Evolutionary conservation across 2,888 invertebrate species (phyloP).

Genomic region (Melikaiella ostensackeni): DNA sequence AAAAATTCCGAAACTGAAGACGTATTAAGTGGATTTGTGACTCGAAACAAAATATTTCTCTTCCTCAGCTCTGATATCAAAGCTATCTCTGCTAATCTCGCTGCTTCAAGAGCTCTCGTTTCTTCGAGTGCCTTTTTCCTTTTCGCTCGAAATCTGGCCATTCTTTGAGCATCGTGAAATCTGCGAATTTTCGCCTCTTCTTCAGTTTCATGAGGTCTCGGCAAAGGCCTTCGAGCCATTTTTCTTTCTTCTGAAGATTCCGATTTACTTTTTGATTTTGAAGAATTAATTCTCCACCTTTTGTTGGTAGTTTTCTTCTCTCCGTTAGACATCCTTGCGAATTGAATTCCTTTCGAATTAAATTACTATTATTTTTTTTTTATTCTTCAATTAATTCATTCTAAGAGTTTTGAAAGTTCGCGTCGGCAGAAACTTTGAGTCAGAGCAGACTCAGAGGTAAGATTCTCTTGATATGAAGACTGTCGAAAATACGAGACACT

Average conservation of each 20-base stretch:
- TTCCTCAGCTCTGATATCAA: constrained; percentile 55
- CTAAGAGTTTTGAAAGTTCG: not conserved
- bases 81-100: constrained; percentile 55
- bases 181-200: constrained; percentile 64
- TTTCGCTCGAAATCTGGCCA: constrained; percentile 66
- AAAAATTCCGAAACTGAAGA: not conserved
- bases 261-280: not conserved
- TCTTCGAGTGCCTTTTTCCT: constrained; percentile 65
- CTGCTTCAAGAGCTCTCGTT: constrained; percentile 53
- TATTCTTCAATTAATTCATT: not conserved
- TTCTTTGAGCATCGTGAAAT: constrained; percentile 67
- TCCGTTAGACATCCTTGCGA: not conserved
- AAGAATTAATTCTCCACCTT: not conserved
- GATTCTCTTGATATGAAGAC: not conserved
- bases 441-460: not conserved
- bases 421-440: constrained; percentile 6
- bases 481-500: not conserved
- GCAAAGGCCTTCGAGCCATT: constrained; percentile 47
- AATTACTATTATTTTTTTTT: not conserved
- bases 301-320: not conserved
- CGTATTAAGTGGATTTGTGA: constrained; percentile 45
- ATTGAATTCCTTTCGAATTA: not conserved
- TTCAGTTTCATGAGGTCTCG: constrained; percentile 63
- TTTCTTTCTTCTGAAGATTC: constrained; percentile 43
- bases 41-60: constrained; percentile 56